A percentile compares a stretch with the other conserved stretches of the same genome.
phyloP scores from a whole-genome alignment of 2,797 vertebrate species.

The Poecilia picta region DNA sequence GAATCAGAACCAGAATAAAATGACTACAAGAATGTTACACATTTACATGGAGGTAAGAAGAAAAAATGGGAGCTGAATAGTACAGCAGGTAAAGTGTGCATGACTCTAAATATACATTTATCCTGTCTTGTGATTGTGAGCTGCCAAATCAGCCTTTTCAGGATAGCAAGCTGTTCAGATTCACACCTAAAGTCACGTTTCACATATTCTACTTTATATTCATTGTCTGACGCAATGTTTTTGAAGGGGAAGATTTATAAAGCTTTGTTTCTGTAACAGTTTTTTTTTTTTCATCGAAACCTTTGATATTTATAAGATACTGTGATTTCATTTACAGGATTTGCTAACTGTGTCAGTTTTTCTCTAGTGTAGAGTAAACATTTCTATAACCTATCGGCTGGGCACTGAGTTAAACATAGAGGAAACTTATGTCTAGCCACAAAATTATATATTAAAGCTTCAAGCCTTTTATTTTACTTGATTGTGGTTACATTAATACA shows the following conservation, averaged over 20 bases:
- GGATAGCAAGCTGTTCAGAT: not conserved
- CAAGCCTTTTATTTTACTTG: not conserved
- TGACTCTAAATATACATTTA: not conserved
- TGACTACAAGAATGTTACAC: too few species aligned
- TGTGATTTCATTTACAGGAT: not conserved
- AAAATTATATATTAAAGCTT: not conserved
- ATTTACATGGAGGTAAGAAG: not conserved
- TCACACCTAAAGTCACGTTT: not conserved
- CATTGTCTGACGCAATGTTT: not conserved
- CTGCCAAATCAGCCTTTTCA: not conserved
- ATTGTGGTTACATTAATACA: not conserved
- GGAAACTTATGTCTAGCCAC: not conserved
- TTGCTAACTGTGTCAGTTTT: not conserved
- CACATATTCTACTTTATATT: not conserved
- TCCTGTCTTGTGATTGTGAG: not conserved
- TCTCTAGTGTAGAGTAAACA: not conserved
- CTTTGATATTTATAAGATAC: not conserved
- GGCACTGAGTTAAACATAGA: not conserved
- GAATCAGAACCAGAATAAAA: not conserved
- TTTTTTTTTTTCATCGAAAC: not conserved
- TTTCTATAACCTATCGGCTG: not conserved
- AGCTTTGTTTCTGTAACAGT: not conserved
- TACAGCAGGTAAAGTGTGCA: not conserved
- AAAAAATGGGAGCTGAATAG: not conserved
- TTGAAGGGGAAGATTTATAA: not conserved